Evolutionary conservation across 1,140 invertebrate species (phyloP), one percentile per base, ranked within the genome.

Genomic region (Hypothenemus hampei): DNA sequence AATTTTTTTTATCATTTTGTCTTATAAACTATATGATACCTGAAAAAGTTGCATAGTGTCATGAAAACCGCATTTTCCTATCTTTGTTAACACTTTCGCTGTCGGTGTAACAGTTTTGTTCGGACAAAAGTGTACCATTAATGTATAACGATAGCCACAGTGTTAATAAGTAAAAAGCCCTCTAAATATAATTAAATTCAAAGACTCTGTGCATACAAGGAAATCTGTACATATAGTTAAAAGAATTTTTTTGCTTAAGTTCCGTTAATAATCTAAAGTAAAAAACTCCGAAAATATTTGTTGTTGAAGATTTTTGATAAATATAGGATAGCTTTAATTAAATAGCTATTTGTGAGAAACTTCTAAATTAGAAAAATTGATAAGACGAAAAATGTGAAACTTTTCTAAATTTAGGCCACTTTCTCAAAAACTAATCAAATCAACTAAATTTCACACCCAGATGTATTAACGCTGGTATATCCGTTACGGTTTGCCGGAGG

Each of bases 141-240:
- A 29, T 7, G 26, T n/a, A 6, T 29, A 29, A 29, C 6, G 26
- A 29, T 29, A 7, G 26, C 6, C n/a, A 7, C n/a, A 29, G 6
- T 29, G 26, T n/a, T 29, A 7, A 7, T 7, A 29, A n/a, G 26
- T n/a, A 29, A 6, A n/a, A 23, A 22, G 21, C 21, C 10, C 11
- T 43, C 40, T 18, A n/a, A 21, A 10, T 43, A 22, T 23, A 21
- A 43, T 43, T 43, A 43, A 43, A 22, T 43, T 43, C n/a, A n/a
- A n/a, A n/a, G n/a, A n/a, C n/a, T n/a, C n/a, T n/a, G n/a, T n/a
- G n/a, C n/a, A n/a, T n/a, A n/a, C n/a, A n/a, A n/a, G n/a, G n/a
- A n/a, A n/a, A n/a, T n/a, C n/a, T n/a, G n/a, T n/a, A n/a, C n/a
- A n/a, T n/a, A n/a, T n/a, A n/a, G n/a, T n/a, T n/a, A n/a, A n/a